phyloP scores from a whole-genome alignment of 2,888 invertebrate genomes.

The Napeogenes sylphis region DNA sequence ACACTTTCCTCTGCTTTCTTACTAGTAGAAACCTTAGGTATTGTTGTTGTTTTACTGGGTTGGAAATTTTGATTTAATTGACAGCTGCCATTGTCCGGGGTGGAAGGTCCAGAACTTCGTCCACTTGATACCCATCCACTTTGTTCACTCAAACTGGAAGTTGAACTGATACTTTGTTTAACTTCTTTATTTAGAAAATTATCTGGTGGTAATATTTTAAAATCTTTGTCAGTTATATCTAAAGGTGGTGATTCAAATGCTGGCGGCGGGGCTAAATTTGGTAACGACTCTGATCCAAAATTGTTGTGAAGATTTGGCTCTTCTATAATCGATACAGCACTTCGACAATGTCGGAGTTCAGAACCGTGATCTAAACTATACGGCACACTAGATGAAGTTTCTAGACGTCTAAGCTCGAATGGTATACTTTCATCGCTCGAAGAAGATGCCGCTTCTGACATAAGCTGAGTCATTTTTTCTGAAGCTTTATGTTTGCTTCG shows the following conservation, averaged over 20 bases:
- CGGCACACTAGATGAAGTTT: slow-evolving; percentile 81
- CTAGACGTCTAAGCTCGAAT: slow-evolving; percentile 69
- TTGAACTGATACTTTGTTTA: slow-evolving; percentile 73
- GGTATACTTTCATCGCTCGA: slow-evolving; percentile 79
- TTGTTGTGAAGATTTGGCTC: slow-evolving; percentile 74
- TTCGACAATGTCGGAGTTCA: slow-evolving; percentile 76
- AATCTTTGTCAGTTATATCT: slow-evolving; percentile 72
- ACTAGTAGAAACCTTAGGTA: slow-evolving; percentile 44
- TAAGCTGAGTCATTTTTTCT: slow-evolving; percentile 73
- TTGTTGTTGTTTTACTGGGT: slow-evolving; percentile 52
- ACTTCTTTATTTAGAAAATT: slow-evolving; percentile 68
- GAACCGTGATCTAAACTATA: slow-evolving; percentile 77
- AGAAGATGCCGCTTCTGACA: slow-evolving; percentile 78
- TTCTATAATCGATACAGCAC: slow-evolving; percentile 76
- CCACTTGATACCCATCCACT: slow-evolving; percentile 93
- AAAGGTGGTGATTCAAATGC: slow-evolving; percentile 78
- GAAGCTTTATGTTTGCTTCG: slow-evolving; percentile 70
- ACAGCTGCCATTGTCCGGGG: slow-evolving; percentile 77
- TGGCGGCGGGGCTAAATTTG: slow-evolving; percentile 81
- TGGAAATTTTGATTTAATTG: slow-evolving; percentile 71
- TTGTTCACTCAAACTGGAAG: slow-evolving; percentile 86
- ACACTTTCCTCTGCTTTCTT: slow-evolving; percentile 49
- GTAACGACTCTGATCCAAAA: slow-evolving; percentile 83
- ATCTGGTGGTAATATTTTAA: slow-evolving; percentile 72
- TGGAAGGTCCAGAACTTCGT: slow-evolving; percentile 80